A percentile compares a stretch with the other conserved stretches of the same genome.
Evolutionary conservation across 2,797 vertebrate species (phyloP).

Genomic region (Sciurus carolinensis): DNA sequence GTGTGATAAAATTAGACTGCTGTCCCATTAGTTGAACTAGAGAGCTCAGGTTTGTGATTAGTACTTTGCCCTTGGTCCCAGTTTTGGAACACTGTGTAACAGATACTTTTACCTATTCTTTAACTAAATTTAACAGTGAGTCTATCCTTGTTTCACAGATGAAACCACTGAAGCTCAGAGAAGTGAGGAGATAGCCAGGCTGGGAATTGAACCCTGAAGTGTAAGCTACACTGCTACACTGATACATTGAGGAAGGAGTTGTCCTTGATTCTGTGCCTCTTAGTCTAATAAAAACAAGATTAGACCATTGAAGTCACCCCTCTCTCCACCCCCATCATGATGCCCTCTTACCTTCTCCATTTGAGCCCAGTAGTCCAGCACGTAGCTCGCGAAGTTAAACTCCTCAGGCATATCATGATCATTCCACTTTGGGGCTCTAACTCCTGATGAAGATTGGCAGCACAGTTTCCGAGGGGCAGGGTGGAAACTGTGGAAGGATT

Average conservation of each 20-base stretch:
- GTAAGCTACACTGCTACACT: background rate
- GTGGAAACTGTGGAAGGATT: background rate
- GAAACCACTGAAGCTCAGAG: constrained; percentile 7
- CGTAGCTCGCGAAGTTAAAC: constrained; percentile 93
- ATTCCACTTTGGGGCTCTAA: background rate
- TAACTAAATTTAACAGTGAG: background rate
- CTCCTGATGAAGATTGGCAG: background rate
- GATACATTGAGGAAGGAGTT: background rate
- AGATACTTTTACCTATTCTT: background rate
- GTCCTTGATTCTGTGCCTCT: background rate
- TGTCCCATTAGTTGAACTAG: background rate
- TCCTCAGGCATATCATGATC: constrained; percentile 86
- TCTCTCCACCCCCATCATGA: background rate
- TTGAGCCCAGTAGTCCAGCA: constrained; percentile 91
- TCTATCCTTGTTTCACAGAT: background rate
- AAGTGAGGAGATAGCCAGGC: background rate
- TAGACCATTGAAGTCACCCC: background rate
- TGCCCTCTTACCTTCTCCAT: constrained; percentile 89
- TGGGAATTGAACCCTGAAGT: background rate
- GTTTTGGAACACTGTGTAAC: background rate
- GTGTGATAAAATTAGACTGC: background rate
- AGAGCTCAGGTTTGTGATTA: background rate
- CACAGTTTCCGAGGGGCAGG: background rate
- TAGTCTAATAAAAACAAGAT: background rate
- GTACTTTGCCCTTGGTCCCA: background rate